Percentiles rank a stretch among this genome's conserved stretches.
These are phyloP conservation scores for Redunca redunca DNA, from an alignment of 2,113 vertebrate species.

Conservation along the genomic window DNA sequence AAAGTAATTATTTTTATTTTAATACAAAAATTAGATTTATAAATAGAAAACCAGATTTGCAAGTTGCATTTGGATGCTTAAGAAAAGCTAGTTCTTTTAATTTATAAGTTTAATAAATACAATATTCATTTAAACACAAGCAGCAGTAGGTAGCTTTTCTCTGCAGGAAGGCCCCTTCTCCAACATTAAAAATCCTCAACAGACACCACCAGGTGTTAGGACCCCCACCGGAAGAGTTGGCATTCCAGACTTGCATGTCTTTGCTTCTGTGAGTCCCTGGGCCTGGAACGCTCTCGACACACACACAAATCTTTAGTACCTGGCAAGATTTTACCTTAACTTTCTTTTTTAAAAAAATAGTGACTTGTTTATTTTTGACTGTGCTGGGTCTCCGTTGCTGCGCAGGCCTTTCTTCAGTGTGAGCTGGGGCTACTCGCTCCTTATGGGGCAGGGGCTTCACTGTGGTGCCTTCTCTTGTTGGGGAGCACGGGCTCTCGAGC, in stretches of 20 bases:
- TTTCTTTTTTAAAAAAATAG: background rate
- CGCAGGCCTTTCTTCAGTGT: background rate
- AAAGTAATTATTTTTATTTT: constrained; percentile 52
- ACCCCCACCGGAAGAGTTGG: background rate
- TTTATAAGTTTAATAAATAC: constrained; percentile 59
- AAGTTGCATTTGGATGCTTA: constrained; percentile 30
- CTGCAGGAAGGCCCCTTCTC: background rate
- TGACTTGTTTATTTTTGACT: background rate
- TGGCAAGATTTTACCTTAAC: background rate
- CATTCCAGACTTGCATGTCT: background rate
- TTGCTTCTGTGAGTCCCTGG: background rate
- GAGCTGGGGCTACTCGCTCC: background rate
- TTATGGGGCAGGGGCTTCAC: background rate
- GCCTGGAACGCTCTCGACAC: background rate
- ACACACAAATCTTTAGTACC: background rate
- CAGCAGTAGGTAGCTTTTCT: background rate
- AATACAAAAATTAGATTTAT: constrained; percentile 41
- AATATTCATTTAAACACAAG: constrained; percentile 49
- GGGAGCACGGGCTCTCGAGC: background rate
- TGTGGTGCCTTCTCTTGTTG: background rate
- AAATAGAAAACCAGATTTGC: constrained; percentile 52
- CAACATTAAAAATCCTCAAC: background rate
- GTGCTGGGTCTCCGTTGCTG: background rate
- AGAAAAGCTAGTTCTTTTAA: constrained; percentile 27
- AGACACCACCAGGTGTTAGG: accelerated